Evolutionary conservation across 2,113 vertebrate species (phyloP).

Genomic region (Apodemus sylvaticus): DNA sequence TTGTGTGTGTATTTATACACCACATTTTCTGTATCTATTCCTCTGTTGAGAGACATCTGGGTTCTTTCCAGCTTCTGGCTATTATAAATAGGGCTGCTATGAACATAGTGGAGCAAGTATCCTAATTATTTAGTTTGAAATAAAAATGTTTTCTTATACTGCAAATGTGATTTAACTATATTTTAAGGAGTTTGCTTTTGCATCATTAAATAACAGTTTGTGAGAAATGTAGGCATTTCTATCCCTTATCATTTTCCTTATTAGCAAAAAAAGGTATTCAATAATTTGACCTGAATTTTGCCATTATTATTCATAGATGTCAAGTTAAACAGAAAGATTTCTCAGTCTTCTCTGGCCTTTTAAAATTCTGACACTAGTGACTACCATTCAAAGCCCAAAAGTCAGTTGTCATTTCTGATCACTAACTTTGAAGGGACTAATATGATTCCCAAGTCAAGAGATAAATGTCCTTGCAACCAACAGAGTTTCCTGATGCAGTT

Average conservation of each 20-base stretch:
- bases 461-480: conserved; percentile 25
- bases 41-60: too few species aligned
- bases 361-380: background rate
- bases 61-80: too few species aligned
- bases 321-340: background rate
- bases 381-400: background rate
- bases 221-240: background rate
- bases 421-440: background rate
- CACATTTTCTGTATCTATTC: too few species aligned
- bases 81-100: too few species aligned
- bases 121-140: background rate
- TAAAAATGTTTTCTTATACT: background rate
- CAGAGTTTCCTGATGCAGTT: conserved; percentile 32
- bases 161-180: background rate
- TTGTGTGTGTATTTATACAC: too few species aligned
- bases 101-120: too few species aligned
- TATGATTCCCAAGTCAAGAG: conserved; percentile 11
- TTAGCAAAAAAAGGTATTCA: background rate
- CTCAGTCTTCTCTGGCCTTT: background rate
- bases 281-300: background rate
- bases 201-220: background rate
- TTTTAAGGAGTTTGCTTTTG: background rate
- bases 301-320: background rate
- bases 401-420: conserved; percentile 4
- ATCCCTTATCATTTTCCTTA: background rate